Percentiles rank a stretch among this genome's conserved stretches.
These are phyloP conservation scores for Beaufortia kweichowensis DNA, from an alignment of 2,113 vertebrate species.

Conservation along the genomic window DNA sequence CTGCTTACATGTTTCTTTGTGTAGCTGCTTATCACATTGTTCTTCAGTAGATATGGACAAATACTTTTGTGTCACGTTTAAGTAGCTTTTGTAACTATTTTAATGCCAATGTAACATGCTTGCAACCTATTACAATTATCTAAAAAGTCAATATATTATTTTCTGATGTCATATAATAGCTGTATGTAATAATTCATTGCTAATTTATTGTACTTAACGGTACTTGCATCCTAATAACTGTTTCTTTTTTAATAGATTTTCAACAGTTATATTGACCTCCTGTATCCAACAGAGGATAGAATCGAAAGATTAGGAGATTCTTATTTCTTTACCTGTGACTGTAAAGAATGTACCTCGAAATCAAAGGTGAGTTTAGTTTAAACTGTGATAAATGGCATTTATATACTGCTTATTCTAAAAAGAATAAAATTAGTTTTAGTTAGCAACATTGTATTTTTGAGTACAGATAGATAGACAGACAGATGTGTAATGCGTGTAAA, in stretches of 20 bases:
- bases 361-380: slow-evolving; percentile 79
- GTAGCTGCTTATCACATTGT: no score
- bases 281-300: slow-evolving; percentile 96
- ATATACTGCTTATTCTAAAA: background rate
- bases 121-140: no score
- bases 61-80: background rate
- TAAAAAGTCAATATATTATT: no score
- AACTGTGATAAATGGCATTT: background rate
- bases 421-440: no score
- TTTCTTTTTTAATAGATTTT: slow-evolving; percentile 76
- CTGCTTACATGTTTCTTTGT: background rate
- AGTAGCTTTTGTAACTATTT: background rate
- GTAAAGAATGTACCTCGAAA: slow-evolving; percentile 83
- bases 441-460: no score
- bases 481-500: no score
- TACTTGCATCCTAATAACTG: background rate
- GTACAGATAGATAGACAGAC: no score
- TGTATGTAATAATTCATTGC: background rate
- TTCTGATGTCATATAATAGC: no score
- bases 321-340: slow-evolving; percentile 93
- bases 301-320: slow-evolving; percentile 88
- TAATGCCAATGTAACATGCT: no score
- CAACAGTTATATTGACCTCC: slow-evolving; percentile 96
- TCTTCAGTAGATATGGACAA: no score
- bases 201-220: background rate